These are phyloP conservation scores for Poeciliopsis turneri DNA, from an alignment of 2,797 vertebrate genomes.

Conservation along the genomic window DNA sequence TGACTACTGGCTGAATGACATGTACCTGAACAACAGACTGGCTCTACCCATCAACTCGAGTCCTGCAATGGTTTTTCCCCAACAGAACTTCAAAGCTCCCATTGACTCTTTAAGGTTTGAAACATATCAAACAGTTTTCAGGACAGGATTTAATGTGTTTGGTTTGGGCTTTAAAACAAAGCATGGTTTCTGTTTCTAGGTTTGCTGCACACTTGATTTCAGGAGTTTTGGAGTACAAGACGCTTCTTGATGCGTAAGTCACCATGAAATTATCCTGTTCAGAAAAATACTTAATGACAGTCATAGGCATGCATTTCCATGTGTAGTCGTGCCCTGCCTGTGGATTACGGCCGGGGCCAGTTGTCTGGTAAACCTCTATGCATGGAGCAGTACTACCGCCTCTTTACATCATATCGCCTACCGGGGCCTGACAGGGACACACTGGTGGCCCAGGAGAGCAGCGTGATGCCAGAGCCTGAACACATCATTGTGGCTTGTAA, in stretches of 20 bases:
- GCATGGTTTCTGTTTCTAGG: constrained; percentile 71
- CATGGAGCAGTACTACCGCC: constrained; percentile 96
- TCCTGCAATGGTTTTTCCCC: constrained; percentile 92
- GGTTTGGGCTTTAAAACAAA: background rate
- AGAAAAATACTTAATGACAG: background rate
- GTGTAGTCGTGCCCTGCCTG: constrained; percentile 85
- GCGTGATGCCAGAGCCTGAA: constrained; percentile 88
- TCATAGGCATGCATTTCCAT: constrained; percentile 16
- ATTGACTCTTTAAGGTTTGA: constrained; percentile 89
- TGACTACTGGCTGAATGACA: constrained; percentile 96
- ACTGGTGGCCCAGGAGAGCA: constrained; percentile 86
- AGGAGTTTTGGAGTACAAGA: constrained; percentile 94
- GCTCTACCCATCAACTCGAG: constrained; percentile 95
- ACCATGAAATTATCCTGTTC: background rate
- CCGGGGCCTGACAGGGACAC: constrained; percentile 90
- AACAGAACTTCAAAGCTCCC: constrained; percentile 87
- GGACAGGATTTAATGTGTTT: too few species aligned
- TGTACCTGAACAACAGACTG: constrained; percentile 95
- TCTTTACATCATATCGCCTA: constrained; percentile 94
- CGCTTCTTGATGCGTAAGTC: constrained; percentile 91
- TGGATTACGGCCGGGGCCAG: constrained; percentile 90
- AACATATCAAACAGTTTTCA: background rate
- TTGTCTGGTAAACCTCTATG: constrained; percentile 90
- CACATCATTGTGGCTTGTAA: constrained; percentile 94
- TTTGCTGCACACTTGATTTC: constrained; percentile 95